A percentile compares a stretch with the other conserved stretches of the same genome.
Conservation (phyloP, 2,888 invertebrate species). For the Litoditis marina region DNA sequence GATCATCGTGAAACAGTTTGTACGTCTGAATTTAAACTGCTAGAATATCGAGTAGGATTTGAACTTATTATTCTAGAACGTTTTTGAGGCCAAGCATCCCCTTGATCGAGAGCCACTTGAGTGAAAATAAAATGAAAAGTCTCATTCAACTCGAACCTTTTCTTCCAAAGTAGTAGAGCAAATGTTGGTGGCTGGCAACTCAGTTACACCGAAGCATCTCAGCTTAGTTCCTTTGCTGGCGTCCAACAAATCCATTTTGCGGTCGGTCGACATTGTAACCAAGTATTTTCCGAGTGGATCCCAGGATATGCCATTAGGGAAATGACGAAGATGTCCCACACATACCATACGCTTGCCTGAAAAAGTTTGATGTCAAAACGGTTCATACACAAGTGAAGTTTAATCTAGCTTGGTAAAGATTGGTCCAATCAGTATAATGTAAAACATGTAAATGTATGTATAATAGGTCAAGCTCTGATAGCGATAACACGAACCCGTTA, state of each 20-base stretch:
- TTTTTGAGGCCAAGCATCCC: too few species aligned
- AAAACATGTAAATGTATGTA: too few species aligned
- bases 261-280: constrained; percentile 56
- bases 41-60: too few species aligned
- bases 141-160: constrained; percentile 16
- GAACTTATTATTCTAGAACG: too few species aligned
- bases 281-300: constrained; percentile 57
- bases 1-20: constrained; percentile 83
- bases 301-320: constrained; percentile 58
- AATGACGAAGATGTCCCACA: constrained; percentile 46
- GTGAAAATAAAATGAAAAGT: constrained; percentile 6
- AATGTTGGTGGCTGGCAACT: constrained; percentile 17
- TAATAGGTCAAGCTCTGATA: not conserved
- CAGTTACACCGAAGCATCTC: constrained; percentile 28
- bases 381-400: not conserved
- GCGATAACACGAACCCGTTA: constrained; percentile 33
- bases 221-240: constrained; percentile 51
- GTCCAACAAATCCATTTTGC: constrained; percentile 55
- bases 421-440: too few species aligned
- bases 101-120: too few species aligned
- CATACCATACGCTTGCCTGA: constrained; percentile 48
- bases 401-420: too few species aligned
- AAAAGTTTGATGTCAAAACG: not conserved
- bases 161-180: constrained; percentile 15
- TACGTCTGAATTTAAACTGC: constrained; percentile 33